Base-by-base conservation (phyloP, 2,888 invertebrate genomes). In the Criorhina ranunculi region DNA sequence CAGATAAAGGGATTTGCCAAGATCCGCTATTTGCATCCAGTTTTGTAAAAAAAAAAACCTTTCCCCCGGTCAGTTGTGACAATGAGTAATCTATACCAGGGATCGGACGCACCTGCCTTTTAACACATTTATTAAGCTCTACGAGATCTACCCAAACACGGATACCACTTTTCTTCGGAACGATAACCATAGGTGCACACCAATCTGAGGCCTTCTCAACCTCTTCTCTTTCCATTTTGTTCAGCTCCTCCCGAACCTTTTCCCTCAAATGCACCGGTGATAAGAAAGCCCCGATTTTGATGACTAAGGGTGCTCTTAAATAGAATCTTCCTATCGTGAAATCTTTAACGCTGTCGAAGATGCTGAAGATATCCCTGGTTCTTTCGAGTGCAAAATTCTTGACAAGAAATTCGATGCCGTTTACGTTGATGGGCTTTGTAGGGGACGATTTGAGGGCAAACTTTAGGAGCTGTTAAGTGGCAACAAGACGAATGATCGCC, bases 11-110 rank as follows among this genome's bases (percentile, higher is more conserved):
- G 7, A 59, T 59, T 40, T 59, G 59, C 59, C 59, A 59, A 59
- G 42, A 72, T 33, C 49, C 72, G 12, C 59, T 69, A 29, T 60
- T 37, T 9, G 77, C 69, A 17, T 77, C 77, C 0, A 69, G 31
- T 8, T 77, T 67, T 53, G 53, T 37, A 33, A 76, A 77, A 60
- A 24, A n/a, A n/a, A n/a, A n/a, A n/a, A n/a, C 24, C 11, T 33
- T 53, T 2, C 44, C 78, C 9, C 55, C 70, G 11, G 55, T 6
- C 37, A 79, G 33, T 33, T 79, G 79, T 12, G 72, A 46, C 6
- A 79, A n/a, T 4, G 40, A 72, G n/a, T 78, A 57, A 11, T 70
- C 67, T n/a, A 69, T 59, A 9, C 55, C 35, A 1, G 46, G 49
- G 8, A 77, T 59, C 2, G 40, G 44, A 24, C 67, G 40, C 29